Conservation (phyloP, 1,140 invertebrate species). For the Gonatopus flavifemur region DNA sequence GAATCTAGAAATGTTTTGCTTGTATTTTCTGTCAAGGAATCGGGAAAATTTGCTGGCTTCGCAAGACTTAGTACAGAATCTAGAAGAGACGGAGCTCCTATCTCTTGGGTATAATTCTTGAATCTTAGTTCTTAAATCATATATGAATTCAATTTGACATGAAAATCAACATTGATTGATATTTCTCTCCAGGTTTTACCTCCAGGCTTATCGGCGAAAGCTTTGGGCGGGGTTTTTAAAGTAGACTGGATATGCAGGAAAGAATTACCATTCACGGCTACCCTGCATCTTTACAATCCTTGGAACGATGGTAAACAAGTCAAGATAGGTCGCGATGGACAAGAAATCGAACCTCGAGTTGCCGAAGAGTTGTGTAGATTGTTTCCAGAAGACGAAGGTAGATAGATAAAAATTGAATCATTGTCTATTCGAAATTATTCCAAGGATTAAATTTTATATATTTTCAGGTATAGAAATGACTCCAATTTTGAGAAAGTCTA, state of each 20-base stretch:
- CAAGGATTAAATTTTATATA: background rate
- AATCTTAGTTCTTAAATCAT: background rate
- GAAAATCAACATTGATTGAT: too few relatives aligned
- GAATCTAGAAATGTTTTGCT: constrained; percentile 93
- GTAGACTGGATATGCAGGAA: constrained; percentile 96
- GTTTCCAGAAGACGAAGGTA: constrained; percentile 89
- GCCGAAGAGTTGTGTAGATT: constrained; percentile 92
- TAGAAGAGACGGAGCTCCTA: constrained; percentile 81
- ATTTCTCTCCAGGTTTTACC: constrained; percentile 74
- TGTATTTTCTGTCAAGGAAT: constrained; percentile 97
- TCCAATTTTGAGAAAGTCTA: constrained; percentile 84
- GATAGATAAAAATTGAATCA: background rate
- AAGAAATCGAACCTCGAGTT: constrained; percentile 94
- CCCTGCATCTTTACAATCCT: constrained; percentile 92
- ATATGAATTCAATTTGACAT: constrained; percentile 5
- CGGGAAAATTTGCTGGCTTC: constrained; percentile 91
- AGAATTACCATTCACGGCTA: constrained; percentile 90
- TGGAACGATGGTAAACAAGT: constrained; percentile 99
- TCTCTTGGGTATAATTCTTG: constrained; percentile 91
- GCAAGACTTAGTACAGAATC: constrained; percentile 86
- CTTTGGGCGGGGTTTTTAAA: constrained; percentile 92
- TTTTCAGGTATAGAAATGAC: constrained; percentile 78
- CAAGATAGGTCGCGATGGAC: constrained; percentile 97
- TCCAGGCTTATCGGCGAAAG: constrained; percentile 89
- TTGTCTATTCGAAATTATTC: too few relatives aligned